Conservation (phyloP, 1,140 invertebrate species). For the Epicauta chinensis region DNA sequence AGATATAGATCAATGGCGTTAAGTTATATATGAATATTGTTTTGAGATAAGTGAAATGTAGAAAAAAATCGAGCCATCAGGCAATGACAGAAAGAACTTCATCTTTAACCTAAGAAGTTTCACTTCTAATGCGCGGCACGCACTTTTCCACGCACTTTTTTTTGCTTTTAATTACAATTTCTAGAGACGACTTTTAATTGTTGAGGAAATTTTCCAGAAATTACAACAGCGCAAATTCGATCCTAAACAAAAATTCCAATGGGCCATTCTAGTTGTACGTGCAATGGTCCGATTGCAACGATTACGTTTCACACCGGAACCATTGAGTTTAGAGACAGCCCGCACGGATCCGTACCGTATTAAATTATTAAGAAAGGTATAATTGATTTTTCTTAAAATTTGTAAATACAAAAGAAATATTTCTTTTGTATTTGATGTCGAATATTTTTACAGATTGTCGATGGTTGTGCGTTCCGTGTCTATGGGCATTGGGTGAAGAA, state of each 20-base stretch:
- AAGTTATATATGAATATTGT: too few relatives aligned
- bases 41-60: too few relatives aligned
- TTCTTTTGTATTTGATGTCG: not conserved
- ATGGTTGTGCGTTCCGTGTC: conserved; percentile 94
- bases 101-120: too few relatives aligned
- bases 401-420: too few relatives aligned
- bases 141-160: too few relatives aligned
- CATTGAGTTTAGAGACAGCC: conserved; percentile 66
- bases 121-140: too few relatives aligned
- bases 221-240: conserved; percentile 72
- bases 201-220: conserved; percentile 60
- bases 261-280: conserved; percentile 73
- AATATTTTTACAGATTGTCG: conserved; percentile 81
- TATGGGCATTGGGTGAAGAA: conserved; percentile 99
- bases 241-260: conserved; percentile 72
- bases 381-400: conserved; percentile 4
- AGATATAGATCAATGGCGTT: too few relatives aligned
- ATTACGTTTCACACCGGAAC: conserved; percentile 72
- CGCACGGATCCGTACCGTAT: conserved; percentile 85
- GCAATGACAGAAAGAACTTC: too few relatives aligned
- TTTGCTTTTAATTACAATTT: too few relatives aligned
- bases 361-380: conserved; percentile 83
- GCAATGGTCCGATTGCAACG: conserved; percentile 78
- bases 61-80: too few relatives aligned
- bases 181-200: too few relatives aligned